These are phyloP conservation scores for Gobionotothen gibberifrons DNA, from an alignment of 2,797 vertebrate species.

Conservation along the genomic window DNA sequence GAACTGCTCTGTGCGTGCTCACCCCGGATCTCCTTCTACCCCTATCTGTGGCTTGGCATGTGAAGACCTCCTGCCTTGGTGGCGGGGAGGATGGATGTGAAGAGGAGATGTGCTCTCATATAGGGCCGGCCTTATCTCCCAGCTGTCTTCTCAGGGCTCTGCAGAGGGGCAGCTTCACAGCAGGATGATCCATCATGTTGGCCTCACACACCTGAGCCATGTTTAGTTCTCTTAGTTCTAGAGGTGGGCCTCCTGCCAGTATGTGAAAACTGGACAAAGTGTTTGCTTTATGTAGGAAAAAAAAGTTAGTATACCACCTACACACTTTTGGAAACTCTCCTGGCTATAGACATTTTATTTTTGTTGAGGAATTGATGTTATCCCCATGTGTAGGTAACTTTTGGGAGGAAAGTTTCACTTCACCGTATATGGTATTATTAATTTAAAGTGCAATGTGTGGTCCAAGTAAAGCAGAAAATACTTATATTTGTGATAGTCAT, in stretches of 20 bases:
- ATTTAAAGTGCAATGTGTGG: constrained; percentile 21
- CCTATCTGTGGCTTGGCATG: constrained; percentile 75
- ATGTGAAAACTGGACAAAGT: constrained; percentile 43
- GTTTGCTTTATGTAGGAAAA: constrained; percentile 26
- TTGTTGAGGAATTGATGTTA: neutral
- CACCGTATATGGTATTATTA: constrained; percentile 13
- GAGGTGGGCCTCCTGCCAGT: constrained; percentile 49
- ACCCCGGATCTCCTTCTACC: constrained; percentile 48
- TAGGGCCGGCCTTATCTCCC: constrained; percentile 75
- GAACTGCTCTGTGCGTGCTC: constrained; percentile 56
- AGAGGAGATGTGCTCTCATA: constrained; percentile 76
- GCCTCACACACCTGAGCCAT: constrained; percentile 77
- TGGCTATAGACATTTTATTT: constrained; percentile 3
- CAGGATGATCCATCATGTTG: constrained; percentile 79
- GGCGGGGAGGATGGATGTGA: constrained; percentile 76
- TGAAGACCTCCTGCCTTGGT: constrained; percentile 80
- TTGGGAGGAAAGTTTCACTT: constrained; percentile 13
- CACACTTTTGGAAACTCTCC: constrained; percentile 30
- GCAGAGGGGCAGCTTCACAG: constrained; percentile 71
- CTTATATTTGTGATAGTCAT: constrained; percentile 23
- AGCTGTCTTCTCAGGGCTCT: constrained; percentile 76
- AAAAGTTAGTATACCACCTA: constrained; percentile 42
- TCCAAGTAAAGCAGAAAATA: constrained; percentile 7
- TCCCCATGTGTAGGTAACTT: neutral
- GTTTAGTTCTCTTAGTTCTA: constrained; percentile 56